Evolutionary conservation across 1,140 invertebrate genomes (phyloP).

Genomic region (Helicoverpa zea): DNA sequence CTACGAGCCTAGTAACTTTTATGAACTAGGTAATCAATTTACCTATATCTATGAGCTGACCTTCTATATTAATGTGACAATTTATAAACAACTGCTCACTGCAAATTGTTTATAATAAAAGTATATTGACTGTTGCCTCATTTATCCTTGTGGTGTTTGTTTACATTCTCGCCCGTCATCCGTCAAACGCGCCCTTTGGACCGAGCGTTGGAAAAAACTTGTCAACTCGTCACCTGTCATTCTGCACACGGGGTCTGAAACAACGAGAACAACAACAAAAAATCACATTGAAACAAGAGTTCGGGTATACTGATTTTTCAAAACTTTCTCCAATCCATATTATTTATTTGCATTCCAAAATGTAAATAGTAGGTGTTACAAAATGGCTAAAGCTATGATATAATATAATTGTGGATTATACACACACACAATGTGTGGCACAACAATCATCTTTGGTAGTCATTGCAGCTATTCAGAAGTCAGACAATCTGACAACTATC

Average conservation of each 20-base stretch:
- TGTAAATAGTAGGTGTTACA: no score
- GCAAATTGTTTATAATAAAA: conserved; percentile 46
- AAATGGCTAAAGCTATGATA: no score
- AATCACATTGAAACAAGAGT: no score
- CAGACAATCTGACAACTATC: no score
- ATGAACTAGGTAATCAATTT: background rate
- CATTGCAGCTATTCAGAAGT: no score
- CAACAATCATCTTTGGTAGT: no score
- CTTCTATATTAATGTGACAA: conserved; percentile 32
- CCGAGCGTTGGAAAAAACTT: background rate
- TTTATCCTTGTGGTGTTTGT: conserved; percentile 12
- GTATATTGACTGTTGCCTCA: conserved; percentile 45
- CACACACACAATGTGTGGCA: no score
- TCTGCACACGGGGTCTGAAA: background rate
- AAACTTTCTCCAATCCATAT: no score
- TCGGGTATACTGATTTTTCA: no score
- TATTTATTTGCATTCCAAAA: no score
- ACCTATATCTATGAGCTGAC: conserved; percentile 9
- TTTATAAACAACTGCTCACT: conserved; percentile 44
- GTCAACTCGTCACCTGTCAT: background rate
- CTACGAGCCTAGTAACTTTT: background rate
- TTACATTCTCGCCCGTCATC: conserved; percentile 14
- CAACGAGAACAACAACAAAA: no score
- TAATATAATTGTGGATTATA: no score
- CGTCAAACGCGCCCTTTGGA: background rate